phyloP scores from a whole-genome alignment of 2,797 vertebrate species.

The Ambastaia sidthimunki region DNA sequence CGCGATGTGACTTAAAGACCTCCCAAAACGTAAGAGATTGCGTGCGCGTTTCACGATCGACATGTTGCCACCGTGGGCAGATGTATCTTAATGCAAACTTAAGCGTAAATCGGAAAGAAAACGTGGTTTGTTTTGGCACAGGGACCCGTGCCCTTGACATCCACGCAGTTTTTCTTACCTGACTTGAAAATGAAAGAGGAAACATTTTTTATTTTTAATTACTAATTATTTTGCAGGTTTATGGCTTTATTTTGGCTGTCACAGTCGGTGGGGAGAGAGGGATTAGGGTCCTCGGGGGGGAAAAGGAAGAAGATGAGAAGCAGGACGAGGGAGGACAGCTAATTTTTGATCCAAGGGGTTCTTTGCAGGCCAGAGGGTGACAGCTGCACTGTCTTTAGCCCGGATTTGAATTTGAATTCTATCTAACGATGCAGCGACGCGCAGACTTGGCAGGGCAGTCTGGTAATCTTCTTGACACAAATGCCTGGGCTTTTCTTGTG shows the following conservation, averaged over 20 bases:
- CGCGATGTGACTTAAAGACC: constrained; percentile 55
- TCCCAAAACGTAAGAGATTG: constrained; percentile 39
- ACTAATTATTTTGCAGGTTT: constrained; percentile 80
- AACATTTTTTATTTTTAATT: constrained; percentile 78
- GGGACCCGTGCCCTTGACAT: constrained; percentile 67
- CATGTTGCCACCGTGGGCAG: constrained; percentile 53
- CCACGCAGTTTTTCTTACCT: constrained; percentile 59
- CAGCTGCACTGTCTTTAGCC: constrained; percentile 87
- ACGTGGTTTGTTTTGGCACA: constrained; percentile 50
- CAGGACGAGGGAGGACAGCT: constrained; percentile 85
- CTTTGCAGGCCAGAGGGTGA: constrained; percentile 87
- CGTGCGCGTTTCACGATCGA: constrained; percentile 63
- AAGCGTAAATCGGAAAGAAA: constrained; percentile 56
- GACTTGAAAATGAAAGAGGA: constrained; percentile 60
- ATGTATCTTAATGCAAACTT: constrained; percentile 60
- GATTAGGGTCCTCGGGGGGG: constrained; percentile 75
- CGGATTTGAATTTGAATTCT: constrained; percentile 91
- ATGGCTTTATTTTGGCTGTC: constrained; percentile 86
- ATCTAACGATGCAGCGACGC: constrained; percentile 84
- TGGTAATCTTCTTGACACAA: constrained; percentile 89
- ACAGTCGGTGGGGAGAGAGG: constrained; percentile 76
- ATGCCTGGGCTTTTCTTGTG: constrained; percentile 85
- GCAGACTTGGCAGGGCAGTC: constrained; percentile 86
- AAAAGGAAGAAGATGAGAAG: constrained; percentile 73
- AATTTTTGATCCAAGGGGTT: constrained; percentile 86